Conservation (phyloP, 2,888 invertebrate genomes). For the Lasioglossum calceatum region DNA sequence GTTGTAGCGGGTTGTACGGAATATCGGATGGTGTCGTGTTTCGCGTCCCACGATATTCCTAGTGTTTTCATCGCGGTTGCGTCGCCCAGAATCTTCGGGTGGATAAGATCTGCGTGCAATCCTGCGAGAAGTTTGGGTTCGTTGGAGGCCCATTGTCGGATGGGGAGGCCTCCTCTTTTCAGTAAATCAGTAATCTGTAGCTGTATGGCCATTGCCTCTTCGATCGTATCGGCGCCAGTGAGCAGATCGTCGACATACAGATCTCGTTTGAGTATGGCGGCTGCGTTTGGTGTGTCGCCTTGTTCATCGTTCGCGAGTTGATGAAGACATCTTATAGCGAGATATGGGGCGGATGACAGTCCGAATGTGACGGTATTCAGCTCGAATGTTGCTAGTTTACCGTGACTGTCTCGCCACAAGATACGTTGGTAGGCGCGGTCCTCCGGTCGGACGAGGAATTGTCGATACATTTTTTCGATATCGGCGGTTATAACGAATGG, state of each 20-base stretch:
- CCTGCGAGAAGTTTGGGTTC: not conserved
- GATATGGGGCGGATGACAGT: not conserved
- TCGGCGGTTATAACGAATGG: not conserved
- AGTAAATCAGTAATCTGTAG: conserved; percentile 2
- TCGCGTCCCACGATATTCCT: conserved; percentile 18
- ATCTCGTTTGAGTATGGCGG: conserved; percentile 2
- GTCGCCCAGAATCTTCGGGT: not conserved
- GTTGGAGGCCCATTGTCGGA: conserved; percentile 19
- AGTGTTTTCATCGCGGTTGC: not conserved
- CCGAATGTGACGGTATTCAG: not conserved
- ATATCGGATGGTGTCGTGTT: not conserved
- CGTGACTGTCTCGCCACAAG: not conserved
- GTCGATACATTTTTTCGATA: conserved; percentile 18
- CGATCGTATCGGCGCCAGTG: conserved; percentile 22
- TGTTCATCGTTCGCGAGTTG: not conserved
- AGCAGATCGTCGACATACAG: conserved; percentile 53
- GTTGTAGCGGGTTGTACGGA: not conserved
- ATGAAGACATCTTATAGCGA: not conserved
- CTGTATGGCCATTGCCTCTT: not conserved
- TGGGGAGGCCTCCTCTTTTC: not conserved
- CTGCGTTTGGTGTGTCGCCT: not conserved
- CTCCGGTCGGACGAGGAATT: conserved; percentile 1
- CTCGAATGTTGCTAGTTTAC: not conserved
- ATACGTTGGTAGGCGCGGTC: not conserved
- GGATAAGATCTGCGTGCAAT: not conserved